Conservation (phyloP, 2,888 invertebrate species). For the Bugula neritina region DNA sequence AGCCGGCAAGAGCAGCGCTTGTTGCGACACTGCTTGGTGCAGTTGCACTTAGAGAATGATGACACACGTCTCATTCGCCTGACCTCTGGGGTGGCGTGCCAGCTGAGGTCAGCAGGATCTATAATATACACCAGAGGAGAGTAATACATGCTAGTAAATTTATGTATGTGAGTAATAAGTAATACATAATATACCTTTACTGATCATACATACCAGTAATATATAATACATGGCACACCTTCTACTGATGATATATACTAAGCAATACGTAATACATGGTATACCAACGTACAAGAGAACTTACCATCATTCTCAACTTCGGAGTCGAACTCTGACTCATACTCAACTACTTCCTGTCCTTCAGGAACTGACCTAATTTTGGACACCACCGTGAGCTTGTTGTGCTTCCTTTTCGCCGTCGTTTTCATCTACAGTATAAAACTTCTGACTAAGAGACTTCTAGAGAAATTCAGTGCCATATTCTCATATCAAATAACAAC, state of each 20-base stretch:
- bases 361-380: slow-evolving; percentile 2
- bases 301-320: slow-evolving; percentile 21
- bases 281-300: no score
- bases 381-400: slow-evolving; percentile 11
- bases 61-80: background rate
- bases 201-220: no score
- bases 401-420: background rate
- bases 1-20: background rate
- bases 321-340: background rate
- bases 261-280: no score
- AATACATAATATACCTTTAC: no score
- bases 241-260: no score
- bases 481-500: background rate
- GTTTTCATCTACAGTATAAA: slow-evolving; percentile 12
- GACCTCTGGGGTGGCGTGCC: slow-evolving; percentile 18
- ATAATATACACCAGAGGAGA: no score
- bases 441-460: no score
- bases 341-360: background rate
- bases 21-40: slow-evolving; percentile 6
- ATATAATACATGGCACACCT: no score
- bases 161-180: no score
- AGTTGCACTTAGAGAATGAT: background rate
- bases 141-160: no score
- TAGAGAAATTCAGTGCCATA: no score
- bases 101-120: slow-evolving; percentile 18